Evolutionary conservation across 2,113 vertebrate genomes (phyloP), one percentile per base, ranked within the genome.

Genomic region (Salvator merianae): DNA sequence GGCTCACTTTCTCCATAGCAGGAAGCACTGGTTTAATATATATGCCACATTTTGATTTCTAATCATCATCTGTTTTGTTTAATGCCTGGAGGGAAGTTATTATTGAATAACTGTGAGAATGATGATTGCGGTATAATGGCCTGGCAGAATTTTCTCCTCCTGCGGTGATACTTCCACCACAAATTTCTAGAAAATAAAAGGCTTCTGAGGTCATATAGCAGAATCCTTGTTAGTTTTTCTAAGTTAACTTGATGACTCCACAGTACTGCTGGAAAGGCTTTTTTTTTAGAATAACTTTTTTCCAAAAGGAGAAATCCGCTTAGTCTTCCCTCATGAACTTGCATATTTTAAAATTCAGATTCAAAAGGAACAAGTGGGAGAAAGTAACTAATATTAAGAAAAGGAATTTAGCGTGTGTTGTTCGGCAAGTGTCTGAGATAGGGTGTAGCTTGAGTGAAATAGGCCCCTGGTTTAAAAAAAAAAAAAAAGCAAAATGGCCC

Each of bases 161-260:
- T 72, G 36, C 63, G 76, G 53, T 47, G 70, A 82, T 38, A 43
- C 28, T 84, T 79, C n/a, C 38, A 78, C 83, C 76, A 24, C 53
- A 79, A 38, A 40, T 30, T 20, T 77, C 63, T 79, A 38, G 38
- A 77, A 65, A 59, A 20, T 59, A 59, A 77, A 22, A 50, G 59
- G 68, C 34, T 34, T 1, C 50, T 85, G 43, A 26, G 30, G 3
- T 87, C 7, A 1, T 62, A 16, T 30, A 84, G 70, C 38, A 47
- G 73, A 36, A 47, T n/a, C 14, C 6, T 32, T 73, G 24, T 65
- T 38, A 78, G 34, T 80, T 66, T 77, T 86, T 0, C 0, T 7
- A 69, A 71, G 76, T 73, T 79, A 34, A 75, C 73, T 40, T 84
- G 36, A 83, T 36, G 62, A 7, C 80, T n/a, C 40, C 77, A 76